phyloP scores from a whole-genome alignment of 2,888 invertebrate species.

The Apodemia mormo region DNA sequence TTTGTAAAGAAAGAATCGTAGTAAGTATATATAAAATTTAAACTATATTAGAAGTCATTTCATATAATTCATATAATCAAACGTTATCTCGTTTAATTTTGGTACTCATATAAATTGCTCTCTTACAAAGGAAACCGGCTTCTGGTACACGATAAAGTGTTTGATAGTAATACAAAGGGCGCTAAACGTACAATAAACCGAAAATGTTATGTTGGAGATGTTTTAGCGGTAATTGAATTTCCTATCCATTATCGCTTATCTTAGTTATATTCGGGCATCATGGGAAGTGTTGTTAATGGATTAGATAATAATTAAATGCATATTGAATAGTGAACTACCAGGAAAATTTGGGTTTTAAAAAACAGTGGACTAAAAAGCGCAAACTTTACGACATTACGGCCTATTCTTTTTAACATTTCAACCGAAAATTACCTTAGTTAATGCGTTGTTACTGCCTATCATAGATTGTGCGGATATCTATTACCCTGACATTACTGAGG shows the following conservation, averaged over 20 bases:
- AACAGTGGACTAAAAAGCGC: too few relatives aligned
- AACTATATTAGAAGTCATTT: too few relatives aligned
- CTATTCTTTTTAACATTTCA: too few relatives aligned
- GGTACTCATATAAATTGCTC: neutral
- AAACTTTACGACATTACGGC: too few relatives aligned
- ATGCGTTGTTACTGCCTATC: too few relatives aligned
- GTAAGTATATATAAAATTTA: too few relatives aligned
- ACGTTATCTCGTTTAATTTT: too few relatives aligned
- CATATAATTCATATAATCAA: too few relatives aligned
- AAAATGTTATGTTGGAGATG: slow-evolving; percentile 2
- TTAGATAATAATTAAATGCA: neutral
- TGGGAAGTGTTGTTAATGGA: neutral
- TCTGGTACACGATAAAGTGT: slow-evolving; percentile 6
- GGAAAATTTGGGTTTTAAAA: neutral
- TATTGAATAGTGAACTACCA: neutral
- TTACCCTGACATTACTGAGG: too few relatives aligned
- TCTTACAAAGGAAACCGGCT: neutral
- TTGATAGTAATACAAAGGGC: slow-evolving; percentile 6
- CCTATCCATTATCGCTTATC: neutral
- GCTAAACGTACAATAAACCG: slow-evolving; percentile 9
- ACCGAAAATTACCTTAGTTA: too few relatives aligned
- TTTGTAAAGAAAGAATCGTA: too few relatives aligned
- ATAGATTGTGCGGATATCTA: too few relatives aligned
- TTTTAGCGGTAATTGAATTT: slow-evolving; percentile 18
- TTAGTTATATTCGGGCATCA: neutral